Evolutionary conservation across 2,113 vertebrate species (phyloP).

Genomic region (Tinamus guttatus): DNA sequence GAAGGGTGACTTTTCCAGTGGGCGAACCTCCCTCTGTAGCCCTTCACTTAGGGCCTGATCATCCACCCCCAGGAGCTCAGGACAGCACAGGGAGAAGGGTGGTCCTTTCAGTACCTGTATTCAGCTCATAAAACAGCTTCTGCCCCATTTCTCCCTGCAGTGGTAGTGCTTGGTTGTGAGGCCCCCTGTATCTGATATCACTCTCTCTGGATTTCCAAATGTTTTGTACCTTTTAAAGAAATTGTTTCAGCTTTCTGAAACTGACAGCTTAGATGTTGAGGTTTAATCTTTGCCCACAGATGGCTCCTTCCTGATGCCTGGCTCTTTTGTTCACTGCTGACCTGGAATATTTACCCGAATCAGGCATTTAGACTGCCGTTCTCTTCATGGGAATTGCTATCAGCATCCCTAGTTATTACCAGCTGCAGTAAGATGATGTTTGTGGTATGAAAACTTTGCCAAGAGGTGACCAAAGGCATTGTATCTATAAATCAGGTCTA

Average conservation of each 20-base stretch:
- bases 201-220: background rate
- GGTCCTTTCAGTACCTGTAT: background rate
- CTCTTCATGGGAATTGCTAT: background rate
- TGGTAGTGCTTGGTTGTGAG: fast-evolving
- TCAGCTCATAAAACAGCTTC: background rate
- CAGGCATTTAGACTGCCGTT: background rate
- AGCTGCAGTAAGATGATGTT: background rate
- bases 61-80: background rate
- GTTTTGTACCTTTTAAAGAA: background rate
- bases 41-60: background rate
- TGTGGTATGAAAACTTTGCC: background rate
- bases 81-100: background rate
- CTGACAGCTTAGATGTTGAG: background rate
- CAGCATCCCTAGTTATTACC: background rate
- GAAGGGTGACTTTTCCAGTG: background rate
- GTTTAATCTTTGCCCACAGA: background rate
- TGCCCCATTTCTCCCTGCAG: background rate
- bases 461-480: background rate
- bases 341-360: background rate
- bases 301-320: background rate
- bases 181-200: background rate
- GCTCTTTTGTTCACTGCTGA: background rate
- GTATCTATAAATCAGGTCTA: background rate
- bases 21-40: background rate
- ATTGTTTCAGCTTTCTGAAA: background rate